Base-by-base conservation (phyloP, 2,797 vertebrate genomes). In the Xiphorhynchus erythropygius region DNA sequence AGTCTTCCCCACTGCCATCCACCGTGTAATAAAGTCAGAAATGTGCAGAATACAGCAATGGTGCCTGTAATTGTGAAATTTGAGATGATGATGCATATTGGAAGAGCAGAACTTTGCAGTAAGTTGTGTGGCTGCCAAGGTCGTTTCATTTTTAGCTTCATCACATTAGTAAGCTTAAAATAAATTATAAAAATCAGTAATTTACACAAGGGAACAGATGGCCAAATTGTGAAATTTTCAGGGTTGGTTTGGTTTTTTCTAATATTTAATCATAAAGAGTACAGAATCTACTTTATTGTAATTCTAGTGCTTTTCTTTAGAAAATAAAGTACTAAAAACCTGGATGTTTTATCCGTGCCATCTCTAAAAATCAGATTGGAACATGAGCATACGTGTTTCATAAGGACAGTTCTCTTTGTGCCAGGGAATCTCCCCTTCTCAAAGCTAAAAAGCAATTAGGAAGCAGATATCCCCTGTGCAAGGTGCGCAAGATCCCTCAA, bases 221-320 rank as follows among this genome's bases (percentile, higher is more conserved):
- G 2, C 13, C 28, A 74, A 80, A 70, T 37, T 0, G 0, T 56
- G 17, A 67, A 60, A 33, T 37, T 3, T 35, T 78, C 75, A 37
- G 27, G 6, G 2, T 52, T 57, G 18, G 6, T 4, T 50, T 53
- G 22, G 22, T 15, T 49, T 62, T 71, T 59, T 84, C 22, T 35
- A 52, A 32, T 52, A 37, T 71, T 69, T 52, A 57, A 55, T 60
- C 53, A 11, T 37, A 37, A 79, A 67, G 28, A 49, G 4, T 30
- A 52, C 10, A 74, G 25, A 74, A 70, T 42, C 28, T 56, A 59
- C 12, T 63, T 76, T 59, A 24, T 33, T 44, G 3, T 70, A 55
- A 28, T 70, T 39, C 28, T 60, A 27, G 25, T 44, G 18, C 7
- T 89, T 87, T 84, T 79, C 25, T 65, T 76, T 39, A 13, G 41